Evolutionary conservation across 2,888 invertebrate genomes (phyloP), one percentile per base, ranked within the genome.

Genomic region (Ptychoptera contaminata): DNA sequence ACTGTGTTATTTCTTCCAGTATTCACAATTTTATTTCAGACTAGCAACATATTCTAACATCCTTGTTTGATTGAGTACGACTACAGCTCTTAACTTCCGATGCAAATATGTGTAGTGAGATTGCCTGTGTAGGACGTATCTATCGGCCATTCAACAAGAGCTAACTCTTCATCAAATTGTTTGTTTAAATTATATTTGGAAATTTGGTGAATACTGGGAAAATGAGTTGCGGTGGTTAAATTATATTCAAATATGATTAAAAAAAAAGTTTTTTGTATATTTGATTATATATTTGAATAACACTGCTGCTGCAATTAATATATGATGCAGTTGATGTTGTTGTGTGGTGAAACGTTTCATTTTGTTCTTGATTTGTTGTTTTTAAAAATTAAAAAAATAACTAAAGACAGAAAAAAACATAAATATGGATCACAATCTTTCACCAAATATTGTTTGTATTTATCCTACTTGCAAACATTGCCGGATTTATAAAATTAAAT

Each of bases 141-240:
- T 34, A 8, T 34, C 34, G n/a, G 3, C 34, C 10, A 8, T n/a
- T 34, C 34, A 34, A 34, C 11, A n/a, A 34, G 34, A 34, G 10
- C n/a, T 34, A 34, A 34, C n/a, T 11, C 11, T 14, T 14, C 36
- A 14, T 36, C 36, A 8, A 36, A 14, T 11, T 36, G 12, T 14
- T 36, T 12, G 14, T 36, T 42, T 30, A 40, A 14, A n/a, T n/a
- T 11, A 32, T n/a, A 32, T 32, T 32, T 9, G 32, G n/a, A 32
- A 32, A 42, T 16, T 35, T 42, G 40, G 50, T 50, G 50, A 50
- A 50, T 50, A 50, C 50, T 50, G 50, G 50, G 42, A 42, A 42
- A 42, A 32, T 31, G 15, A 42, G 42, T 42, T 42, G 42, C 42
- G 42, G 42, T 42, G 42, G 42, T 42, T 34, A 42, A 42, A 34